These are phyloP conservation scores for Phymastichus coffea DNA, from an alignment of 1,140 invertebrate genomes.

Conservation along the genomic window DNA sequence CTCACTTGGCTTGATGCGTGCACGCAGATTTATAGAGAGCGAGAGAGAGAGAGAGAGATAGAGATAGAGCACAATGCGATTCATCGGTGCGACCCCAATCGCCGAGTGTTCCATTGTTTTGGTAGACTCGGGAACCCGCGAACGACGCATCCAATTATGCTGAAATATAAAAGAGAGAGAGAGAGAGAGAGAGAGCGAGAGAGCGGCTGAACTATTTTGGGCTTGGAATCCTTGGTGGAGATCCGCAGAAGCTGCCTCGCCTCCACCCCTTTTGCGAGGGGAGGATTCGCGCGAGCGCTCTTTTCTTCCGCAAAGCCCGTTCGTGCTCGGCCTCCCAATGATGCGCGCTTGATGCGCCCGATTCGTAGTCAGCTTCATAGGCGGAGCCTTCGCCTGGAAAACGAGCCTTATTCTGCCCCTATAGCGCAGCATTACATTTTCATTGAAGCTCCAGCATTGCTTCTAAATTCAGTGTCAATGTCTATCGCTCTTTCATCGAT, in stretches of 20 bases:
- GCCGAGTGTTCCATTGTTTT: constrained; percentile 30
- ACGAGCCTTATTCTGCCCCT: constrained; percentile 7
- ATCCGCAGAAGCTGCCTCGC: not conserved
- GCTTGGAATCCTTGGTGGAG: not conserved
- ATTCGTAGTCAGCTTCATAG: constrained; percentile 17
- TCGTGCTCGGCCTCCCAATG: constrained; percentile 20
- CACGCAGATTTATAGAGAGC: too few species aligned
- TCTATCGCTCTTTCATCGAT: too few species aligned
- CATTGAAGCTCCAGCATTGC: too few species aligned
- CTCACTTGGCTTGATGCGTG: constrained; percentile 35
- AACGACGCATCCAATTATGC: constrained; percentile 42
- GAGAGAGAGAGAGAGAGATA: too few species aligned
- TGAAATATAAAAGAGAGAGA: constrained; percentile 38
- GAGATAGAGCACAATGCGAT: too few species aligned
- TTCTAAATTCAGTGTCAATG: too few species aligned
- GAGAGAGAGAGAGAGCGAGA: too few species aligned
- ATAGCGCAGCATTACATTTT: too few species aligned
- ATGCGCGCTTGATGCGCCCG: constrained; percentile 1
- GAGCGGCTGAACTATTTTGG: not conserved
- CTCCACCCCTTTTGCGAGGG: constrained; percentile 12
- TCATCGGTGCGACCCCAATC: too few species aligned
- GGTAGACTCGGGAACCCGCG: constrained; percentile 12
- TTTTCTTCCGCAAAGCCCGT: too few species aligned
- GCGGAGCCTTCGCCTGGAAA: constrained; percentile 23
- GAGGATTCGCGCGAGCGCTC: constrained; percentile 4